Evolutionary conservation across 2,113 vertebrate species (phyloP).

Genomic region (Synodontis membranacea): DNA sequence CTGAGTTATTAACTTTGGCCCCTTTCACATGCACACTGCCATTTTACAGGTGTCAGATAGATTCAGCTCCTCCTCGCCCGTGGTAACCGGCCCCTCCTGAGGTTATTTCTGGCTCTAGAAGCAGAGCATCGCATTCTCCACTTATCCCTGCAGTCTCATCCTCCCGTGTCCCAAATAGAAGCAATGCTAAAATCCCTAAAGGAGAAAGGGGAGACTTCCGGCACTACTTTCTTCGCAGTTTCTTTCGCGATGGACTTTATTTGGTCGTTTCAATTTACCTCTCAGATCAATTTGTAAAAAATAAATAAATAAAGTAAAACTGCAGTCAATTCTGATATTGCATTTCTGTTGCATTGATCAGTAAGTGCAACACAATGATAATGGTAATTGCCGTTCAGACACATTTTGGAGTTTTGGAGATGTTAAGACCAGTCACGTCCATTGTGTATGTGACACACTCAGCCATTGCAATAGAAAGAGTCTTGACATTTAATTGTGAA

Average conservation of each 20-base stretch:
- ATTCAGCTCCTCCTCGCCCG: conserved; percentile 38
- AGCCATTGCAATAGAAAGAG: conserved; percentile 28
- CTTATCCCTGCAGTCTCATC: conserved; percentile 55
- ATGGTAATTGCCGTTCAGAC: conserved; percentile 36
- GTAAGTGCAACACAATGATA: neutral
- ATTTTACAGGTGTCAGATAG: conserved; percentile 52
- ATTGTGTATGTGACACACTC: neutral
- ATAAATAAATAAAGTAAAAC: neutral
- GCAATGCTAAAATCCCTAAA: conserved; percentile 48
- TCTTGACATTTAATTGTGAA: conserved; percentile 44
- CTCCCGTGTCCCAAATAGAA: conserved; percentile 54
- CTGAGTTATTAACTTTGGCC: conserved; percentile 54
- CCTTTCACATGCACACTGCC: conserved; percentile 27
- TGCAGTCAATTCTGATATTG: conserved; percentile 17
- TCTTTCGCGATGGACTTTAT: conserved; percentile 5
- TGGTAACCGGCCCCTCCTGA: conserved; percentile 52
- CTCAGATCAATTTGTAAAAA: neutral
- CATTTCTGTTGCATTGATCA: neutral
- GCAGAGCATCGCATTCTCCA: conserved; percentile 49
- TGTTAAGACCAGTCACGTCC: neutral
- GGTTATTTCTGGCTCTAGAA: conserved; percentile 57
- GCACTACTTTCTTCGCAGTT: conserved; percentile 13
- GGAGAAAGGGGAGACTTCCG: conserved; percentile 27
- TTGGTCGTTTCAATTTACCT: neutral
- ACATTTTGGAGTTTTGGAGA: conserved; percentile 19